These are phyloP conservation scores for Ibidorhyncha struthersii DNA, from an alignment of 2,113 vertebrate genomes.

Conservation along the genomic window DNA sequence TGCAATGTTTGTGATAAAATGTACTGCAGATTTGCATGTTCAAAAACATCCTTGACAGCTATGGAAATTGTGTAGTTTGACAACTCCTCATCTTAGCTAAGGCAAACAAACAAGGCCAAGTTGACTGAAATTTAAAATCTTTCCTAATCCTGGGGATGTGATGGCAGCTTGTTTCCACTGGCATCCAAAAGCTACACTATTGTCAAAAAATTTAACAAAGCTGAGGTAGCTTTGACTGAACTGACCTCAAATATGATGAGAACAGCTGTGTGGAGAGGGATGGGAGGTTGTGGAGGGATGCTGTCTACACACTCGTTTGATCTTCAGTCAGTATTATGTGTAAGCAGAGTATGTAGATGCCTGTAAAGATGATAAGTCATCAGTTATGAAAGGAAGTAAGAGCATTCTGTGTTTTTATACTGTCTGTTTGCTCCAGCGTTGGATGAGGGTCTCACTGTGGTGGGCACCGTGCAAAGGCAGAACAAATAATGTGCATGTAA, in stretches of 20 bases:
- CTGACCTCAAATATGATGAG: constrained; percentile 53
- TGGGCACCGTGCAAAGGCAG: not conserved
- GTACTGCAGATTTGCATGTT: constrained; percentile 59
- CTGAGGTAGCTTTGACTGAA: constrained; percentile 33
- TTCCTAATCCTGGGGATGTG: constrained; percentile 23
- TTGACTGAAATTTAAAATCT: constrained; percentile 61
- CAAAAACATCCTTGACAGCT: constrained; percentile 68
- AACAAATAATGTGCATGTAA: not conserved
- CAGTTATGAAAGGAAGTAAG: constrained; percentile 18
- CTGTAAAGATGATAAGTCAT: constrained; percentile 6
- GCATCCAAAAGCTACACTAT: constrained; percentile 36
- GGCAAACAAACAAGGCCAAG: constrained; percentile 62
- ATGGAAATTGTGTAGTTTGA: constrained; percentile 67
- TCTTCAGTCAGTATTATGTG: constrained; percentile 44
- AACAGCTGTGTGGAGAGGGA: constrained; percentile 7
- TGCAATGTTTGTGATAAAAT: constrained; percentile 62
- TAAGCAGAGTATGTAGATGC: constrained; percentile 16
- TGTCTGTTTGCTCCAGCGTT: not conserved
- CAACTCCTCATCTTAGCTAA: constrained; percentile 60
- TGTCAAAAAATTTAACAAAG: constrained; percentile 45
- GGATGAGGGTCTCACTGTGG: constrained; percentile 9
- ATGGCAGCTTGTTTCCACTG: constrained; percentile 55
- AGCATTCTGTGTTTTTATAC: not conserved
- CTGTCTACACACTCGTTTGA: not conserved
- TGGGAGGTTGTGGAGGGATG: not conserved